Base-by-base conservation (phyloP, 2,113 vertebrate genomes). In the Miniopterus natalensis region DNA sequence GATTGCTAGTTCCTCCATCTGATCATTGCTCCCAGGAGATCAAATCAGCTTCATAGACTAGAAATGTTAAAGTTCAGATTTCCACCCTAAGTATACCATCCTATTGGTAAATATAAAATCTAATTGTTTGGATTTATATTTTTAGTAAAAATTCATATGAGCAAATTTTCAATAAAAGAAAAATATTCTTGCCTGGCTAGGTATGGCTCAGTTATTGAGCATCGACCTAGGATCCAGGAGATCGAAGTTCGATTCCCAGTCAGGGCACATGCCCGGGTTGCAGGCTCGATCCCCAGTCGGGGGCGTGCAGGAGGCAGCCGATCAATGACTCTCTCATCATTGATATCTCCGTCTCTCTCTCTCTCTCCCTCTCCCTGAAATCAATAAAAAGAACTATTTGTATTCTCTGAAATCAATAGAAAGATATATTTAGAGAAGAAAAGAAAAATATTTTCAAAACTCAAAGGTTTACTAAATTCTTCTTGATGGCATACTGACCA, bases 401-500 rank as follows among this genome's bases (percentile, higher is more conserved):
- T 36, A 36, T 36, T 36, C 36, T 36, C 36, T 36, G 36, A 36
- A 36, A 36, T 36, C 36, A 36, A 36, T 36, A 36, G 36, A 36
- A 36, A 36, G 36, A 36, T 36, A 36, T 36, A 36, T 36, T 36
- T 36, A 36, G 36, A 36, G 36, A 36, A 36, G 36, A 31, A 63
- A 63, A 63, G 61, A 63, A 63, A 63, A 63, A 63, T 10, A 57
- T 36, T 84, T 70, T 45, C 18, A 36, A 80, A 42, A 81, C 1
- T 10, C 70, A 90, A 91, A 94, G 31, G 10, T 45, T 95, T 59
- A 53, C 36, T 86, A 36, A 51, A 31, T 84, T 89, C 25, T 21
- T 66, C 14, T 45, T n/a, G 47, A 65, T 73, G 92, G 40, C 25
- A 29, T 61, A 97, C 98, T 98, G 98, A 99, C 99, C 99, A 99